These are phyloP conservation scores for Pinna nobilis DNA, from an alignment of 1,140 invertebrate genomes.

Conservation along the genomic window DNA sequence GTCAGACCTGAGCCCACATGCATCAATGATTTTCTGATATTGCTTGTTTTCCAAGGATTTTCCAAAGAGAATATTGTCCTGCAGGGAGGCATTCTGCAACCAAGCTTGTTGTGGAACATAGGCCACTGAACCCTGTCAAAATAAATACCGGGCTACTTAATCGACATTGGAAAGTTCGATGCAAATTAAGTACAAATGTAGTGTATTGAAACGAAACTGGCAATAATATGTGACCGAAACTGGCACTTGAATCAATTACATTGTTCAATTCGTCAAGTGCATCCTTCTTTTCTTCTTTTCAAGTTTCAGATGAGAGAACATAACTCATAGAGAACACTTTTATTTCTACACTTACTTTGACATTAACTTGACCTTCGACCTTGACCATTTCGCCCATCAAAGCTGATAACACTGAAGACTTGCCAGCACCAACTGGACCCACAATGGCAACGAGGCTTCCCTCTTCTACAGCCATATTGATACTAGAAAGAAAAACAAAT, in stretches of 20 bases:
- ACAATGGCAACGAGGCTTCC: constrained; percentile 77
- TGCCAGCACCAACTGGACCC: constrained; percentile 80
- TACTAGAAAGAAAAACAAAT: constrained; percentile 69
- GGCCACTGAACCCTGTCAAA: constrained; percentile 74
- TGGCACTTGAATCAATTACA: too few species aligned
- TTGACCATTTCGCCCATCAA: constrained; percentile 78
- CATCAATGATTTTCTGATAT: constrained; percentile 75
- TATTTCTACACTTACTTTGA: constrained; percentile 48
- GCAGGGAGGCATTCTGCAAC: constrained; percentile 80
- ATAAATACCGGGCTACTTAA: background rate
- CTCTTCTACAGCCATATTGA: constrained; percentile 58
- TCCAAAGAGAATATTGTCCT: constrained; percentile 82
- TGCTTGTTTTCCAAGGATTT: constrained; percentile 67
- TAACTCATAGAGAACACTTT: too few species aligned
- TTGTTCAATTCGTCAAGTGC: too few species aligned
- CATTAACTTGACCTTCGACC: constrained; percentile 50
- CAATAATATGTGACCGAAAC: too few species aligned
- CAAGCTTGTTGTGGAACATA: constrained; percentile 88
- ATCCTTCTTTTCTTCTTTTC: too few species aligned
- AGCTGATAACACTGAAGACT: constrained; percentile 79
- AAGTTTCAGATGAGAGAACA: too few species aligned
- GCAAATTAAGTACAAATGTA: too few species aligned
- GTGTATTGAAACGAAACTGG: too few species aligned
- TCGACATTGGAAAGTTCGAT: background rate
- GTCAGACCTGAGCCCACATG: constrained; percentile 81